Conservation (phyloP, 2,888 invertebrate genomes). For the Linnaemya tessellans region DNA sequence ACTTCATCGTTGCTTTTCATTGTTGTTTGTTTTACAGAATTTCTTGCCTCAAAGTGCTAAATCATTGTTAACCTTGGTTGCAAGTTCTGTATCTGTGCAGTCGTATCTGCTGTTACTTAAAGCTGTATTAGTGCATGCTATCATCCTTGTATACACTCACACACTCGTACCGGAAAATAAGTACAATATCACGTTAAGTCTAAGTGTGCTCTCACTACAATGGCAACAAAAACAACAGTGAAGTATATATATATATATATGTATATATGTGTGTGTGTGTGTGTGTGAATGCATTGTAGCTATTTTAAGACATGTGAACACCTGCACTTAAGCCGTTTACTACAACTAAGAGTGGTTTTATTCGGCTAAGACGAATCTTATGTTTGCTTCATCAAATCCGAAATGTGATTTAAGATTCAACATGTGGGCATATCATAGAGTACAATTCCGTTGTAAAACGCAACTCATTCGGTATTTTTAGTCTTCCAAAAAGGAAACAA, state of each 20-base stretch:
- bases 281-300: background rate
- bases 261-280: background rate
- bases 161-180: background rate
- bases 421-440: no score
- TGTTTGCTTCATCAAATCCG: no score
- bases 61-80: constrained; percentile 54
- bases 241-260: no score
- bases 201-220: background rate
- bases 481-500: no score
- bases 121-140: background rate
- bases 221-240: constrained; percentile 3
- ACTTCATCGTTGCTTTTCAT: constrained; percentile 26
- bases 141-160: background rate
- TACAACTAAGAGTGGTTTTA: background rate
- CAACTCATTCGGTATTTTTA: no score
- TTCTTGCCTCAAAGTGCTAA: constrained; percentile 45
- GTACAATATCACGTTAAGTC: constrained; percentile 15
- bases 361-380: background rate
- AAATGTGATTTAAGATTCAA: no score
- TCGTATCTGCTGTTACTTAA: background rate
- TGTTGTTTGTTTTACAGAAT: constrained; percentile 30
- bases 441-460: no score
- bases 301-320: constrained; percentile 36
- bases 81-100: constrained; percentile 18
- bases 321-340: constrained; percentile 16